phyloP scores from a whole-genome alignment of 2,888 invertebrate species.

The Mystacides longicornis region DNA sequence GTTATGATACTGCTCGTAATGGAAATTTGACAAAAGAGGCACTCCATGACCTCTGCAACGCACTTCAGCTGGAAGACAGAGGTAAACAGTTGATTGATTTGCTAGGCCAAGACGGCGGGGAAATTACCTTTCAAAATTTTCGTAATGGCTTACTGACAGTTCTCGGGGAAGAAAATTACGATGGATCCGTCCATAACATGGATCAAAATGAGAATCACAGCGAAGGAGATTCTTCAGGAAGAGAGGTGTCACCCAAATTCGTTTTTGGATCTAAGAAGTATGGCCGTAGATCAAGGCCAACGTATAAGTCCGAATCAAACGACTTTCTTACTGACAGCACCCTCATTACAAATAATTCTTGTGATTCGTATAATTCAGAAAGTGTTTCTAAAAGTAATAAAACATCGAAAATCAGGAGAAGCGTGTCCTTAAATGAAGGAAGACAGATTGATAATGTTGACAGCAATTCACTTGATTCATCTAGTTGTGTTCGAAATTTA shows the following conservation, averaged over 20 bases:
- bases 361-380: slow-evolving; percentile 32
- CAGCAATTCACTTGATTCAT: not conserved
- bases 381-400: slow-evolving; percentile 41
- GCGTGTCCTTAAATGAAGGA: slow-evolving; percentile 39
- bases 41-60: slow-evolving; percentile 62
- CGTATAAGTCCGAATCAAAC: slow-evolving; percentile 28
- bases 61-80: slow-evolving; percentile 70
- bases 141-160: slow-evolving; percentile 67
- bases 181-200: slow-evolving; percentile 28
- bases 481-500: not conserved
- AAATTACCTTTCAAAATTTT: slow-evolving; percentile 65
- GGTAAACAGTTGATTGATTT: slow-evolving; percentile 55
- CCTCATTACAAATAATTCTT: slow-evolving; percentile 14
- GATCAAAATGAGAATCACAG: slow-evolving; percentile 31
- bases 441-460: not conserved
- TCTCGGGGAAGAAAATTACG: slow-evolving; percentile 49
- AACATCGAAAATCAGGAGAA: slow-evolving; percentile 46
- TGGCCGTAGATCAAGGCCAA: slow-evolving; percentile 63
- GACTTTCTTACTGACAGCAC: slow-evolving; percentile 8
- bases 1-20: slow-evolving; percentile 63
- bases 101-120: slow-evolving; percentile 47
- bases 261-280: slow-evolving; percentile 70
- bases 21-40: slow-evolving; percentile 62
- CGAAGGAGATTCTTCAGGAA: slow-evolving; percentile 54
- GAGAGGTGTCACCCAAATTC: slow-evolving; percentile 66